Evolutionary conservation across 2,888 invertebrate species (phyloP), one percentile per base, ranked within the genome.

Genomic region (Calameuta idolon): DNA sequence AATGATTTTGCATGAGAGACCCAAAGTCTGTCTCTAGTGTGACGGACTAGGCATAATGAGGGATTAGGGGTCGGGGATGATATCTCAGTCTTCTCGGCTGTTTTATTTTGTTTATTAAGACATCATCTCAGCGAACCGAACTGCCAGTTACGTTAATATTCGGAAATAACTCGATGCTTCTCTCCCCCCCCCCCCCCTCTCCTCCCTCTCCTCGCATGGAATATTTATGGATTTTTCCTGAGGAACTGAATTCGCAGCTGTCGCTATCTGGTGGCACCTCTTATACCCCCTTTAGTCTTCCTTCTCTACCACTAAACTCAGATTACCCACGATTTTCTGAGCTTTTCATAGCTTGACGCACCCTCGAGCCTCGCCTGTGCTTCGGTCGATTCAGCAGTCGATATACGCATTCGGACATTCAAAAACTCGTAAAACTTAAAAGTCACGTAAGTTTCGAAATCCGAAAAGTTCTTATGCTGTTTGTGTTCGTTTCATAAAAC

Each of bases 401-500:
- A 5, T 55, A 55, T 55, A 23, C 55, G 23, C 15, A 40, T 15
- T 40, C 55, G 1, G 15, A 55, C 9, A 55, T 55, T 55, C 23
- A 9, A 55, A 55, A 55, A 55, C 55, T 55, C 55, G 23, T 55
- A 23, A 40, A 40, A 40, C 40, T 55, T 2, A 9, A 55, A 55
- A 55, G 55, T 55, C 55, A 55, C 23, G 55, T 23, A 55, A 55
- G 23, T 9, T 55, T 23, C 55, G 55, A 23, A 55, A 55, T 55
- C 9, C 55, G 2, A 55, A 55, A 55, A 55, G 23, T 55, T 55
- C 55, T 55, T 55, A 23, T 55, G 55, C 55, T 23, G 78, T 76
- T 76, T 78, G 79, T 76, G 84, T 73, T 81, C 80, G 82, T 83
- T 84, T 83, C 86, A 86, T 86, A 87, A 86, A 86, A 80, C 86